phyloP scores from a whole-genome alignment of 1,140 invertebrate genomes.

The Archivesica marissinica region DNA sequence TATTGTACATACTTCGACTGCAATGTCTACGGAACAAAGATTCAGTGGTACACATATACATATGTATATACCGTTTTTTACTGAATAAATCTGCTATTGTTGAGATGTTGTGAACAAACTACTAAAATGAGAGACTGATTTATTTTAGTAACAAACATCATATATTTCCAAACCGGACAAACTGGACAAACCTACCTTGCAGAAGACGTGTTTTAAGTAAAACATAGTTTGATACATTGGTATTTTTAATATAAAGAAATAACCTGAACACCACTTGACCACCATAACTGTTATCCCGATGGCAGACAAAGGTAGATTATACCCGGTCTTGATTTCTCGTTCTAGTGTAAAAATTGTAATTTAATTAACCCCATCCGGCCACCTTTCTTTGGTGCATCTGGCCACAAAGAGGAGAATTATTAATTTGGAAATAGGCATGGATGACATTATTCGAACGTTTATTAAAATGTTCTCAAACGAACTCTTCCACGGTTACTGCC shows the following conservation, averaged over 20 bases:
- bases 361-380: constrained; percentile 47
- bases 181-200: too few species aligned
- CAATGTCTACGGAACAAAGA: background rate
- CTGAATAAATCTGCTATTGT: too few species aligned
- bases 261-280: constrained; percentile 4
- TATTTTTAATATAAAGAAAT: too few species aligned
- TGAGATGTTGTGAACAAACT: too few species aligned
- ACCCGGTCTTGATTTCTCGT: constrained; percentile 3
- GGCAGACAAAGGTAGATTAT: constrained; percentile 21
- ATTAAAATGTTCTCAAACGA: constrained; percentile 11
- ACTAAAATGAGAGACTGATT: background rate
- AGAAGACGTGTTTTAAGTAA: too few species aligned
- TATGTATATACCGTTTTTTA: too few species aligned
- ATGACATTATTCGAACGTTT: constrained; percentile 26
- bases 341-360: constrained; percentile 44
- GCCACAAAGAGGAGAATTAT: constrained; percentile 42
- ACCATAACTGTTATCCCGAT: background rate
- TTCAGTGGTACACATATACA: background rate
- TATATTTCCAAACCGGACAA: too few species aligned
- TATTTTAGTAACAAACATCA: background rate
- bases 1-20: background rate
- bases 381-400: constrained; percentile 39
- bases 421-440: constrained; percentile 24
- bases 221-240: too few species aligned
- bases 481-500: background rate